Base-by-base conservation (phyloP, 2,797 vertebrate genomes). In the Podarcis lilfordi region DNA sequence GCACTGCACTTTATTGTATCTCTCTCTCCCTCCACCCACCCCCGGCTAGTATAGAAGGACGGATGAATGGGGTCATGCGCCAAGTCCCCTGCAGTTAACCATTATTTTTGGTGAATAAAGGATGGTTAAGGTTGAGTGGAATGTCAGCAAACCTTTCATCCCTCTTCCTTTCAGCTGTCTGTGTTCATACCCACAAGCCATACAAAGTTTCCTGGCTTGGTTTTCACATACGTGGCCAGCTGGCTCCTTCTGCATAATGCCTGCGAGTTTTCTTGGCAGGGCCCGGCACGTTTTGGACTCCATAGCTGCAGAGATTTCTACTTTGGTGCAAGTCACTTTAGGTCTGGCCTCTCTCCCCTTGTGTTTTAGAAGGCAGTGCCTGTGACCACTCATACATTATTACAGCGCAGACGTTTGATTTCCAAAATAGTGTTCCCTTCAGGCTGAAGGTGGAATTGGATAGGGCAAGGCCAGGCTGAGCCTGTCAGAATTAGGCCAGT, bases 91-190 rank as follows among this genome's bases (percentile, higher is more conserved):
- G 86, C 84, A 90, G 86, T 71, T 92, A 45, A 64, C 87, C 84
- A 89, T 91, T 91, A 92, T 91, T 88, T 89, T 85, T 82, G 35
- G 55, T 88, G 84, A 92, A 86, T 74, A 71, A 87, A 90, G 82
- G 50, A 25, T 83, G 88, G 77, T 55, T 84, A 76, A 88, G 89
- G 89, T 76, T 85, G 90, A 91, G 78, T 68, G 82, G 81, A 82
- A 88, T 88, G 84, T 88, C 86, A 88, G 86, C 80, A 84, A 84
- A 88, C 64, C 88, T 89, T 86, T 78, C 80, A 72, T 86, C 11
- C 76, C 68, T 82, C 50, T 79, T 89, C 81, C 17, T 64, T 50
- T 82, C 78, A 88, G 72, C 72, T 83, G 66, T 69, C 75, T 71
- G 77, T 84, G 81, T 72, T 74, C 85, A 50, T 71, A 29, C 61